Evolutionary conservation across 2,797 vertebrate genomes (phyloP), one percentile per base, ranked within the genome.

Genomic region (Macrochelys suwanniensis): DNA sequence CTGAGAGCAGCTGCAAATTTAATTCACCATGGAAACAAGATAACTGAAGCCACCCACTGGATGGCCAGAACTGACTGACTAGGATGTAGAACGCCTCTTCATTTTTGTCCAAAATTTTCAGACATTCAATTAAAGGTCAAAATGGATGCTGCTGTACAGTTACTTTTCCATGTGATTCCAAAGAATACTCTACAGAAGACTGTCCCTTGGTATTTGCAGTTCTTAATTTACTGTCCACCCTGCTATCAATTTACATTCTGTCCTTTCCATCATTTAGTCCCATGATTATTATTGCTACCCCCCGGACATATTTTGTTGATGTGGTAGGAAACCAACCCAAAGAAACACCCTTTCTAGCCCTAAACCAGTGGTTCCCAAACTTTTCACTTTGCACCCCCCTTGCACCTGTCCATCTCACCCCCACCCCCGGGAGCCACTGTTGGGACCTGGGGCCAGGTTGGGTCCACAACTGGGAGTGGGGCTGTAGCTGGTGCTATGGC

Each of bases 1-100:
- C 71, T 74, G 54, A 89, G 95, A 94, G 45, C 21, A 77, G 59
- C 94, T 82, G 91, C 71, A 88, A 92, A 92, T 87, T 78, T 86
- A 88, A 68, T 80, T 92, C 23, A 87, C 90, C 88, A 96, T 96
- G 83, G 95, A 96, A 97, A 96, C 88, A 80, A 96, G 92, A 89
- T 90, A 85, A 87, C 65, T 92, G 93, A 93, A 93, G 91, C 76
- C 96, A 95, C 92, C 89, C 42, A 49, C 85, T 90, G 82, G 26
- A 92, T 57, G 77, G 76, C 93, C 89, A 42, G 16, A 87, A 87
- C 84, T 57, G 5, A 80, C 80, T 78, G 37, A 56, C 0, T 65
- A 53, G 85, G 81, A 50, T 91, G 76, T 80, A 81, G 96, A 97
- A 97, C 53, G 56, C 16, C n/a, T 89, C 23, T 5, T 53, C 19